Evolutionary conservation across 2,888 invertebrate species (phyloP), one percentile per base, ranked within the genome.

Genomic region (Noctua janthina): DNA sequence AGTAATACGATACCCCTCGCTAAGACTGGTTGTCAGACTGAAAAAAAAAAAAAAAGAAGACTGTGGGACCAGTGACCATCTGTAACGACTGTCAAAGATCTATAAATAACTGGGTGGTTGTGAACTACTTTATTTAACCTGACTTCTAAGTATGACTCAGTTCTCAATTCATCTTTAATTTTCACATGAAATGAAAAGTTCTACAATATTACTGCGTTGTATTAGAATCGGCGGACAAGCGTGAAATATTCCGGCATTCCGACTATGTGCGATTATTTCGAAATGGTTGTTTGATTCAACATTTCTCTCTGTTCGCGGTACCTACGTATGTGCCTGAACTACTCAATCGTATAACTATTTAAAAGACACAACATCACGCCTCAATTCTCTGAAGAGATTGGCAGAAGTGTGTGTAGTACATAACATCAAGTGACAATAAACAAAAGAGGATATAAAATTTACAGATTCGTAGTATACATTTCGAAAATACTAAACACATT

Each of bases 161-260:
- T 78, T 56, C 35, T 66, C 35, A 77, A 67, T 46, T 46, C 20
- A 17, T 35, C 54, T 46, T n/a, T 49, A 35, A 54, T 77, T 68
- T 49, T 39, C 23, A 39, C 49, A 5, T 5, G 20, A 43, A 46
- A 46, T 46, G 1, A 46, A 68, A 68, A 68, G n/a, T 29, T 46
- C 46, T 67, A 29, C 75, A 46, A 73, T n/a, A 68, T 54, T 51
- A 56, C 56, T 70, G 71, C 66, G 29, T 69, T n/a, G 51, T 29
- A 74, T 84, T 84, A 75, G 69, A 78, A 62, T 74, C 78, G 76
- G 82, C 67, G 7, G 59, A 62, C 64, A 59, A 86, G 86, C 87
- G 76, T 87, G 84, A 87, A 81, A 84, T 82, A 87, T 87, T 78
- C 56, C 62, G 66, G 67, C 66, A 79, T 79, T 73, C 79, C 69